These are phyloP conservation scores for Callosobruchus maculatus DNA, from an alignment of 2,888 invertebrate genomes.

Conservation along the genomic window DNA sequence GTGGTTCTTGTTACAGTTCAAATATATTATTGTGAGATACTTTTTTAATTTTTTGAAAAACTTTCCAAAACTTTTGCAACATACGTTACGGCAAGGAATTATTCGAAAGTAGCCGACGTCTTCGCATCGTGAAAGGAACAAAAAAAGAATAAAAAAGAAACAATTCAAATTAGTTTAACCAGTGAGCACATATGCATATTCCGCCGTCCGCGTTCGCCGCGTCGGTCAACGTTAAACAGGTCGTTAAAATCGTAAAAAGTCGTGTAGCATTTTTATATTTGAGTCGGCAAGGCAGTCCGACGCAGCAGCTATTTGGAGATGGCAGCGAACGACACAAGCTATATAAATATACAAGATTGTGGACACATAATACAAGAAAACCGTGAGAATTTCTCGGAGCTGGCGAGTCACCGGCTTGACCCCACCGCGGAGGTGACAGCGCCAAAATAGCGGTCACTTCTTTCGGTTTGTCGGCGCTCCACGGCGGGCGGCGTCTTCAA, in stretches of 20 bases:
- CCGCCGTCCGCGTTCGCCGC: not conserved
- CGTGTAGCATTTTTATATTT: constrained; percentile 22
- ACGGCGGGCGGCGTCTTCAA: no score
- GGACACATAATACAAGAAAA: constrained; percentile 44
- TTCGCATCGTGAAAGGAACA: no score
- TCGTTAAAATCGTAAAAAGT: constrained; percentile 15
- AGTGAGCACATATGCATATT: not conserved
- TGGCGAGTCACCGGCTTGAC: not conserved
- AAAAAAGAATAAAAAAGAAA: not conserved
- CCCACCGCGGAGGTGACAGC: not conserved
- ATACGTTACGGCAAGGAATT: no score
- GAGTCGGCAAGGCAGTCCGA: constrained; percentile 27
- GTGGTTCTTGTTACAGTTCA: no score
- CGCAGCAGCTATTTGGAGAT: constrained; percentile 29
- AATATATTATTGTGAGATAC: no score
- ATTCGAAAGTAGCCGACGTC: no score
- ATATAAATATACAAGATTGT: constrained; percentile 40
- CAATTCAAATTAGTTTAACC: not conserved
- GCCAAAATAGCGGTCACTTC: not conserved
- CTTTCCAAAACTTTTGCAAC: no score
- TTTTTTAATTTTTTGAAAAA: no score
- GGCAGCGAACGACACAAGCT: constrained; percentile 37
- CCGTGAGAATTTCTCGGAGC: constrained; percentile 43
- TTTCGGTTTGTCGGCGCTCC: no score
- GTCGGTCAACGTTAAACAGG: constrained; percentile 7